Evolutionary conservation across 2,797 vertebrate species (phyloP), one percentile per base, ranked within the genome.

Genomic region (Numenius phaeopus): DNA sequence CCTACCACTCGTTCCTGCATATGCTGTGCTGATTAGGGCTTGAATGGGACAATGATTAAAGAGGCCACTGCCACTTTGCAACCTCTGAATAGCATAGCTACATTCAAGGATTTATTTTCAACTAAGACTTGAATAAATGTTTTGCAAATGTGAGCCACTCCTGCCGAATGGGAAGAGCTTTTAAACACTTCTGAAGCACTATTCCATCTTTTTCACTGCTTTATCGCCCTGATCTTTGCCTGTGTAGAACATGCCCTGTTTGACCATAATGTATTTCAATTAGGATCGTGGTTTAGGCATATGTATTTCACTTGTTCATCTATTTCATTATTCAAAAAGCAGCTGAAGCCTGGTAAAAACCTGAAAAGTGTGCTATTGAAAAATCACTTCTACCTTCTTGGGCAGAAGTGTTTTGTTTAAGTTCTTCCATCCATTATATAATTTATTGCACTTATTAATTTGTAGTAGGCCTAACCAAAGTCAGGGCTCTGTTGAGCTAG

Each of bases 1-100:
- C 90, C 91, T 89, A 90, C 95, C 85, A 75, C 94, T 97, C 70
- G 14, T 62, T 95, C 72, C 90, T 94, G 90, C 95, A 91, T 95
- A 88, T 70, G 90, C 93, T 97, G 92, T 27, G 49, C 96, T 98
- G 98, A 98, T 98, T 98, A 97, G 87, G 59, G 62, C 69, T 95
- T 97, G 95, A 98, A 98, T 97, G 87, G 94, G 95, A 95, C 95
- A 77, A 79, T 98, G 98, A 98, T 98, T 98, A 95, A 97, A 97
- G 97, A 95, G 96, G 92, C 94, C 97, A 92, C 73, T 64, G 91
- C 82, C 96, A 94, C 96, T 94, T 89, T 90, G 80, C 59, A 70
- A 87, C 83, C 96, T 94, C 95, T 97, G 95, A 69, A 77, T 79
- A 88, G 87, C 94, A 76, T 14, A 91, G 95, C 96, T 97, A 86